Evolutionary conservation across 2,888 invertebrate genomes (phyloP).

Genomic region (Andrena trimmerana): DNA sequence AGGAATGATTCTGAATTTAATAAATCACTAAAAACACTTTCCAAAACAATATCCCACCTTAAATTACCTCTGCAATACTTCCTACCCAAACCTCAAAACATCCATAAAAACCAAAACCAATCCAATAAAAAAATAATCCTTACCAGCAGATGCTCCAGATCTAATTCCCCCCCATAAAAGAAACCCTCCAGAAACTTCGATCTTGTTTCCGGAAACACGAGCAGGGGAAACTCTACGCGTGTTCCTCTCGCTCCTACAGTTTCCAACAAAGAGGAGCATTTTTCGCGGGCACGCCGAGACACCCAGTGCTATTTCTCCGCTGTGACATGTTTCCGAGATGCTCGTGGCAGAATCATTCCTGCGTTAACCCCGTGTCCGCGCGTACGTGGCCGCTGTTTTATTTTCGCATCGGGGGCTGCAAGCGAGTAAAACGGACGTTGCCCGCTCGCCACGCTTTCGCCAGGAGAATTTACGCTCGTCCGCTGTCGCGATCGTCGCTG

Average conservation of each 20-base stretch:
- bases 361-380: neutral
- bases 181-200: neutral
- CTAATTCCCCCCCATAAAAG: too few species aligned
- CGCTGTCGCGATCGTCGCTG: constrained; percentile 21
- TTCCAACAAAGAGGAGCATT: constrained; percentile 8
- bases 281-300: neutral
- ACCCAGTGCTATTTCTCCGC: neutral
- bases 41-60: neutral
- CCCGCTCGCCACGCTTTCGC: constrained; percentile 15
- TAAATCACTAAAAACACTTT: neutral
- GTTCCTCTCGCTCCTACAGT: neutral
- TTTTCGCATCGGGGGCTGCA: constrained; percentile 50
- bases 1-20: constrained; percentile 23
- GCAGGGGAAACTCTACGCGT: neutral
- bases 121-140: neutral
- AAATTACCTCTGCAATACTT: neutral
- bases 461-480: constrained; percentile 60
- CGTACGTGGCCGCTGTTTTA: constrained; percentile 37
- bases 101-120: neutral
- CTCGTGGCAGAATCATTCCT: constrained; percentile 13
- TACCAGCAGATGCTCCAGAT: too few species aligned
- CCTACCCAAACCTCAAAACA: neutral
- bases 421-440: constrained; percentile 16
- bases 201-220: constrained; percentile 1
- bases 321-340: too few species aligned